A percentile compares a stretch with the other conserved stretches of the same genome.
Evolutionary conservation across 2,888 invertebrate genomes (phyloP).

Genomic region (Creontiades dilutus): DNA sequence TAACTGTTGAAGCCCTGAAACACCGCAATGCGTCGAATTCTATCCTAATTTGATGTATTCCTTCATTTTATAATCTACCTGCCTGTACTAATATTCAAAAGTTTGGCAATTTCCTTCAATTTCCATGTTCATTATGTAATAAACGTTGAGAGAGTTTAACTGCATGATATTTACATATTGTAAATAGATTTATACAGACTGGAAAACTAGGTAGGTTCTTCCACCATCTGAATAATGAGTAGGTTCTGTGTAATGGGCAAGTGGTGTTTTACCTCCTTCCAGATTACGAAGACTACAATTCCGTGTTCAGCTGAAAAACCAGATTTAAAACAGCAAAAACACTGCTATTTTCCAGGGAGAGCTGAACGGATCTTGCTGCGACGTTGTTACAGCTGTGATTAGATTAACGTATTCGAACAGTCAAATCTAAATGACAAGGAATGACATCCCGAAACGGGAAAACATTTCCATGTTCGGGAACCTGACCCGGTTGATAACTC

Average conservation of each 20-base stretch:
- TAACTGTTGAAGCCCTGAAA: no score
- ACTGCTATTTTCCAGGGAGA: neutral
- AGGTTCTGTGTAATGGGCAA: neutral
- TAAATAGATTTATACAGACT: no score
- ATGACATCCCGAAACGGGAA: neutral
- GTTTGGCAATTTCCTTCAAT: no score
- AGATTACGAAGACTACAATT: neutral
- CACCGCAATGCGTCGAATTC: no score
- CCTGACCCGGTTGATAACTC: conserved; percentile 4
- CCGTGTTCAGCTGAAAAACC: neutral
- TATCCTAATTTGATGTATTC: no score
- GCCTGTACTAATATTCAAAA: no score
- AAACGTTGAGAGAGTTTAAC: no score
- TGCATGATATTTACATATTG: no score
- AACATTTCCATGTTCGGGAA: conserved; percentile 32
- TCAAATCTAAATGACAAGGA: conserved; percentile 23
- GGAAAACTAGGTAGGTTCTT: no score
- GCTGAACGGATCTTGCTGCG: neutral
- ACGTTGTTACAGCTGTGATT: conserved; percentile 26
- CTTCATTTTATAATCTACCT: no score
- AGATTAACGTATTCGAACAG: conserved; percentile 31
- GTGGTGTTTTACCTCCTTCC: conserved; percentile 18
- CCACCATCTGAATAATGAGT: neutral
- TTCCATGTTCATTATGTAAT: no score
- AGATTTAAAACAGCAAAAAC: neutral